A percentile compares a stretch with the other conserved stretches of the same genome.
These are phyloP conservation scores for Harpagoxenus sublaevis DNA, from an alignment of 2,888 invertebrate species.

Conservation along the genomic window DNA sequence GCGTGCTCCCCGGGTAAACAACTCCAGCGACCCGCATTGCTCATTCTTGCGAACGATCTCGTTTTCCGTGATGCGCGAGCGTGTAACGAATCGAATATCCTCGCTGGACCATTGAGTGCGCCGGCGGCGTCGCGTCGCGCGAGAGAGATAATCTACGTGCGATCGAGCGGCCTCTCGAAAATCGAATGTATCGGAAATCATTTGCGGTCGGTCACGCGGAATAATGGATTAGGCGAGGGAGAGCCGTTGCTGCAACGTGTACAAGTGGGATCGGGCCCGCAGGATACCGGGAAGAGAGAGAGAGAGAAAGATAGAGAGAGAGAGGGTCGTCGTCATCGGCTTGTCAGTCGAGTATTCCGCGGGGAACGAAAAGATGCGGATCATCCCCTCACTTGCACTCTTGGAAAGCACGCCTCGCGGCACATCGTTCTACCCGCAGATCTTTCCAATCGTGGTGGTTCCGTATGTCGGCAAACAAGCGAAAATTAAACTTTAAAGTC, in stretches of 20 bases:
- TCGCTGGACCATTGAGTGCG: conserved; percentile 56
- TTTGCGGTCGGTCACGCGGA: conserved; percentile 70
- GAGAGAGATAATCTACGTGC: conserved; percentile 68
- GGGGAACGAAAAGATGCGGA: conserved; percentile 61
- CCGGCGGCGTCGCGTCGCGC: conserved; percentile 8
- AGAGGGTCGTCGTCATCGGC: conserved; percentile 20
- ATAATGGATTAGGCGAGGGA: conserved; percentile 73
- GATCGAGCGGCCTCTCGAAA: conserved; percentile 68
- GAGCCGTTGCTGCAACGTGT: conserved; percentile 57
- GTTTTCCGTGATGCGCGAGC: conserved; percentile 64
- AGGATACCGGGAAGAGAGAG: not conserved
- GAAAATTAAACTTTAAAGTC: conserved; percentile 70
- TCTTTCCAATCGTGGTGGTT: conserved; percentile 34
- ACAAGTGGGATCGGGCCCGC: not conserved
- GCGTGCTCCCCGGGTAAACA: conserved; percentile 7
- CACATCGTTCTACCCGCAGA: conserved; percentile 49
- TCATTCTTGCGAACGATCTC: conserved; percentile 43
- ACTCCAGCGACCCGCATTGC: conserved; percentile 36
- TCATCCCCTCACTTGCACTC: conserved; percentile 55
- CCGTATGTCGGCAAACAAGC: conserved; percentile 66
- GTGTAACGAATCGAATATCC: conserved; percentile 64
- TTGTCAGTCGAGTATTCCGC: conserved; percentile 16
- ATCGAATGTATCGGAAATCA: conserved; percentile 73
- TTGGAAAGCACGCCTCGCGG: conserved; percentile 49
- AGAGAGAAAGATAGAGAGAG: not conserved